Conservation (phyloP, 2,888 invertebrate genomes). For the Carcina quercana region DNA sequence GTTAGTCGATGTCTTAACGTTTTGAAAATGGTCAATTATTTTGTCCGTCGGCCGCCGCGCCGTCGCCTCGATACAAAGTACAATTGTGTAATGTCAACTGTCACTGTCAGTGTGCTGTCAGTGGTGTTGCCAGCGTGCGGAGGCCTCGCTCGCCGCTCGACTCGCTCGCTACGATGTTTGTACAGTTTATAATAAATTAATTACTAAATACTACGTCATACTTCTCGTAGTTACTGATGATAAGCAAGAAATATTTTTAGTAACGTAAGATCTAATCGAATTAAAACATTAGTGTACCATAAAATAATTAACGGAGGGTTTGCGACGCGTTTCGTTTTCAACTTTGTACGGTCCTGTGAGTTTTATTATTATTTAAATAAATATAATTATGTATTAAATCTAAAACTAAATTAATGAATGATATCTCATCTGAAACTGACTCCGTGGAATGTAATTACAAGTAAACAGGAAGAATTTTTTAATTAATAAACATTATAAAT, state of each 20-base stretch:
- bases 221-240: conserved; percentile 65
- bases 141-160: conserved; percentile 1
- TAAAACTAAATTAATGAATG: too few relatives aligned
- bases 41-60: background rate
- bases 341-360: conserved; percentile 54
- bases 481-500: conserved; percentile 67
- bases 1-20: too few relatives aligned
- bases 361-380: conserved; percentile 43
- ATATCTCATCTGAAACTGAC: conserved; percentile 55
- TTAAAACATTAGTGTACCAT: conserved; percentile 69
- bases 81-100: conserved; percentile 48
- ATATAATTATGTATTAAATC: conserved; percentile 23
- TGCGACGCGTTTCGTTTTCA: conserved; percentile 51
- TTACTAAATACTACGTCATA: too few relatives aligned
- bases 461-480: conserved; percentile 70
- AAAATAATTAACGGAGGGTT: conserved; percentile 52
- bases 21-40: too few relatives aligned
- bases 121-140: conserved; percentile 1
- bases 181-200: conserved; percentile 72
- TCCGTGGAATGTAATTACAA: conserved; percentile 66
- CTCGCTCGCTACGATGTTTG: conserved; percentile 37
- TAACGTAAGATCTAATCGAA: conserved; percentile 72
- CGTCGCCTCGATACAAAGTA: conserved; percentile 29
- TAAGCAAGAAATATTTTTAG: conserved; percentile 72
- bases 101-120: conserved; percentile 26